A percentile compares a stretch with the other conserved stretches of the same genome.
Conservation (phyloP, 2,888 invertebrate genomes). For the Scaptodrosophila latifasciaeformis region DNA sequence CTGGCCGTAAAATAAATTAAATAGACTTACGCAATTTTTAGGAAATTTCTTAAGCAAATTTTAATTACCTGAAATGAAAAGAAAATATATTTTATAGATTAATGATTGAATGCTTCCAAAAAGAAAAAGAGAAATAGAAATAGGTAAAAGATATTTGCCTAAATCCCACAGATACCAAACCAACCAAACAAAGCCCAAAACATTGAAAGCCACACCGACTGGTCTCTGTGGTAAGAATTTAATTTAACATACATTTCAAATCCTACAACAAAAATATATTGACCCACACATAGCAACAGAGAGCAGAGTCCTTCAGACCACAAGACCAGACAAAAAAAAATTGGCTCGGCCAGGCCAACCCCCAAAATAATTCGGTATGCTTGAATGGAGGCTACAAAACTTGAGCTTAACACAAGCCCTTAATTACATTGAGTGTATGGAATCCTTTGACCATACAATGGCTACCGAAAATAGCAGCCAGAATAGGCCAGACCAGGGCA, state of each 20-base stretch:
- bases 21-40: conserved; percentile 34
- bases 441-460: conserved; percentile 69
- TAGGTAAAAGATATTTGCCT: conserved; percentile 10
- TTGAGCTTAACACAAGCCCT: conserved; percentile 62
- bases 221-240: conserved; percentile 65
- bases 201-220: conserved; percentile 19
- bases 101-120: no score
- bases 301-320: conserved; percentile 39
- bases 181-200: conserved; percentile 1
- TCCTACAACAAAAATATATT: conserved; percentile 44
- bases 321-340: conserved; percentile 55
- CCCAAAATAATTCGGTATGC: conserved; percentile 25
- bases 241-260: conserved; percentile 67
- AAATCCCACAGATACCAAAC: conserved; percentile 44
- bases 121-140: no score
- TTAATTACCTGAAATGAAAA: conserved; percentile 44
- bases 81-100: no score
- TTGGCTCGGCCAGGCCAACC: conserved; percentile 62
- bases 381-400: conserved; percentile 23
- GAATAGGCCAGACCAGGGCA: background rate
- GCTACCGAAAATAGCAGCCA: conserved; percentile 17
- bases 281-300: background rate
- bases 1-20: no score
- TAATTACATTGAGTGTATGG: conserved; percentile 73
- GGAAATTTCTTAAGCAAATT: no score